A percentile compares a stretch with the other conserved stretches of the same genome.
phyloP scores from a whole-genome alignment of 2,888 invertebrate genomes.

The Luffia ferchaultella region DNA sequence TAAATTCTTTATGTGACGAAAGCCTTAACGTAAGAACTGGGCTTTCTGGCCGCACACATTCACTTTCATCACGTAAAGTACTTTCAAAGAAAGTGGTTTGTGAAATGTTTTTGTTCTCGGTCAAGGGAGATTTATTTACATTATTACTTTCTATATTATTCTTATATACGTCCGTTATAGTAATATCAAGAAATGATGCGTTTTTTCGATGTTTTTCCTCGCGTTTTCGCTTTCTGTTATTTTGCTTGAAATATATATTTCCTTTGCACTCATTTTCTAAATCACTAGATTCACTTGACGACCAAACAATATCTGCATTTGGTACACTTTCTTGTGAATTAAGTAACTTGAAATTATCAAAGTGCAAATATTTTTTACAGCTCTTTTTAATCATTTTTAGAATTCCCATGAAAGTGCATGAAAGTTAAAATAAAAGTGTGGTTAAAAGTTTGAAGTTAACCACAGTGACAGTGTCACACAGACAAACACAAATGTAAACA shows the following conservation, averaged over 20 bases:
- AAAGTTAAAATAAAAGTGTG: too few relatives aligned
- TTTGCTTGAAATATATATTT: slow-evolving; percentile 17
- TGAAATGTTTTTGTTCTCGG: too few relatives aligned
- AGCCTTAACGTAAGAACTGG: too few relatives aligned
- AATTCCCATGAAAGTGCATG: too few relatives aligned
- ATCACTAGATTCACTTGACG: slow-evolving; percentile 45
- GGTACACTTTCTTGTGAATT: slow-evolving; percentile 48
- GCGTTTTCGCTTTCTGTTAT: slow-evolving; percentile 34
- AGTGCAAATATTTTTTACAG: neutral
- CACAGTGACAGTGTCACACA: too few relatives aligned
- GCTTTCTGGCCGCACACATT: neutral
- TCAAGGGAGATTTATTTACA: neutral
- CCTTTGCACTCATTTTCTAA: slow-evolving; percentile 26
- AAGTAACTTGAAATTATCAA: slow-evolving; percentile 19
- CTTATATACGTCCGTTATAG: slow-evolving; percentile 23
- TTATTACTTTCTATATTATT: slow-evolving; percentile 3
- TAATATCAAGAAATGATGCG: slow-evolving; percentile 33
- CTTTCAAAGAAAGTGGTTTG: too few relatives aligned
- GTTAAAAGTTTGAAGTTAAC: too few relatives aligned
- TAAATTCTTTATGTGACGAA: too few relatives aligned
- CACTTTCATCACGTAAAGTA: neutral
- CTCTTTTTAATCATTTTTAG: neutral
- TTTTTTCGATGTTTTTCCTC: slow-evolving; percentile 29
- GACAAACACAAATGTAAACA: too few relatives aligned
- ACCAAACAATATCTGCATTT: slow-evolving; percentile 44